Evolutionary conservation across 2,113 vertebrate species (phyloP).

Genomic region (Zapus hudsonius): DNA sequence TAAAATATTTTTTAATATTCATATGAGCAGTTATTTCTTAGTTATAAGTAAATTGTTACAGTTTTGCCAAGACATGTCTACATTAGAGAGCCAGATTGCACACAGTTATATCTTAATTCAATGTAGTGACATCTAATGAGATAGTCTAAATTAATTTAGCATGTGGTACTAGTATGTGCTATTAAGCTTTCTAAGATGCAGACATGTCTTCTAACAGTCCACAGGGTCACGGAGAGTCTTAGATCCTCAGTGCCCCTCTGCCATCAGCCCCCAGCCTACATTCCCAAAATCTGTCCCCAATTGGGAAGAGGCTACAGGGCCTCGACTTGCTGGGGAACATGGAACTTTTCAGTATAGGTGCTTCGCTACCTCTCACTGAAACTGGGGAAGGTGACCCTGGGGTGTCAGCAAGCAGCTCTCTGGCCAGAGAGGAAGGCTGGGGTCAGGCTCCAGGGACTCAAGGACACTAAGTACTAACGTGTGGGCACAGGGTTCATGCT

Average conservation of each 20-base stretch:
- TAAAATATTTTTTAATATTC: no score
- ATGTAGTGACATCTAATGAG: neutral
- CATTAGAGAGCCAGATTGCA: neutral
- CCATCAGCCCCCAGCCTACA: neutral
- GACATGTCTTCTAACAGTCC: neutral
- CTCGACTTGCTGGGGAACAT: neutral
- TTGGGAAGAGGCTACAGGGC: no score
- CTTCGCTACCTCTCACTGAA: no score
- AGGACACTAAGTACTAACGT: rapidly evolving
- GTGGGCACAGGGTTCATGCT: rapidly evolving
- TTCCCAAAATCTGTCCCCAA: neutral
- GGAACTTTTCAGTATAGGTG: no score
- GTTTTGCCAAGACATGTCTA: neutral
- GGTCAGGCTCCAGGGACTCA: neutral
- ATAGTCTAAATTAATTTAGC: neutral
- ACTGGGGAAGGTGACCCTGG: neutral
- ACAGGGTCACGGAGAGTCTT: neutral
- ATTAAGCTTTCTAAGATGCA: neutral
- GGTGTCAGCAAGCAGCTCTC: neutral
- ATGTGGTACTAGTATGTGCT: neutral
- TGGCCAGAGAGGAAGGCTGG: neutral
- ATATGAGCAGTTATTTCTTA: neutral
- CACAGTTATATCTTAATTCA: neutral
- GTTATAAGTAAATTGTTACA: neutral
- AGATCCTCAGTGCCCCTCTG: neutral